Conservation (phyloP, 2,888 invertebrate species). For the Conus canariensis region DNA sequence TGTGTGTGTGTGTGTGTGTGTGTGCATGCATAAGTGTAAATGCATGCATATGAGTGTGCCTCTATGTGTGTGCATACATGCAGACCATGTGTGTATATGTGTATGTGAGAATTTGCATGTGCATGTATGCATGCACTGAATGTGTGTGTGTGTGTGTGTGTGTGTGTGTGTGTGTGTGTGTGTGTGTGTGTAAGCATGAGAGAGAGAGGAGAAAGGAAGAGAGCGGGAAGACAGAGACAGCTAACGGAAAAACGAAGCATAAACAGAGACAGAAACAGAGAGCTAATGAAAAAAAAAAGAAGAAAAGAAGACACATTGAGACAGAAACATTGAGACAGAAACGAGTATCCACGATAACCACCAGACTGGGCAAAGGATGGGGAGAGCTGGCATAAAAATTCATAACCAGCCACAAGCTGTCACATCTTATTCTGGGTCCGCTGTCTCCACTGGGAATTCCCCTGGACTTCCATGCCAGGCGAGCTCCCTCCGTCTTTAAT, state of each 20-base stretch:
- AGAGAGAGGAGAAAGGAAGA: not conserved
- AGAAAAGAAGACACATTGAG: not conserved
- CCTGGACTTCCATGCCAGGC: not conserved
- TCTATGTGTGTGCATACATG: no score
- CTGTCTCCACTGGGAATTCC: not conserved
- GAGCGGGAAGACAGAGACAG: not conserved
- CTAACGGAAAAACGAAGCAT: not conserved
- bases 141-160: no score
- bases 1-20: no score
- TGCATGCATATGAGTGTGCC: no score
- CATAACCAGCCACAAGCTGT: not conserved
- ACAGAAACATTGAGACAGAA: not conserved
- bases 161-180: no score
- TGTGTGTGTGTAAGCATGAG: not conserved
- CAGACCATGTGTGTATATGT: no score
- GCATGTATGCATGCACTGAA: no score
- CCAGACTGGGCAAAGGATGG: no score
- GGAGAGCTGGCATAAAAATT: not conserved
- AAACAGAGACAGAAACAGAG: not conserved
- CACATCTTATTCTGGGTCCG: not conserved
- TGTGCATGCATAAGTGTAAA: no score
- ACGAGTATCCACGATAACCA: no score
- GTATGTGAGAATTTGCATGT: no score
- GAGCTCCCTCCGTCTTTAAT: not conserved
- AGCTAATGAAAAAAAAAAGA: no score